These are phyloP conservation scores for Hemithea aestivaria DNA, from an alignment of 2,888 invertebrate genomes.

Conservation along the genomic window DNA sequence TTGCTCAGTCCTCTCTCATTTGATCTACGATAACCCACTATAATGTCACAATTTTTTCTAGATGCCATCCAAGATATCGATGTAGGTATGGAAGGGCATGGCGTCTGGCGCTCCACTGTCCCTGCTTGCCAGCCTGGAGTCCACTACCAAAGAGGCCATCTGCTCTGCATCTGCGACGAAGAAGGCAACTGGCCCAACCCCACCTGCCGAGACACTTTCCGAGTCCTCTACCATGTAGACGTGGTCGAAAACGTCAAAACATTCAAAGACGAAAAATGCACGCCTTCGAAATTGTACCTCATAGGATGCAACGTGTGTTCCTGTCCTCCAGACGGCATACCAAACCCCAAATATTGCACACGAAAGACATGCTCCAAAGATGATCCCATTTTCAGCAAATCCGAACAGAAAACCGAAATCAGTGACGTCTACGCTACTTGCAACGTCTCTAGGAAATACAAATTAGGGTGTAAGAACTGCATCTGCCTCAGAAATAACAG, in stretches of 20 bases:
- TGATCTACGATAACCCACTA: background rate
- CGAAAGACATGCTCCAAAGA: conserved; percentile 39
- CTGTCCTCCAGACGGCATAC: conserved; percentile 42
- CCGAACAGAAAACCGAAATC: conserved; percentile 15
- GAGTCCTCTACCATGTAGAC: conserved; percentile 50
- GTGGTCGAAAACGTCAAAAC: conserved; percentile 26
- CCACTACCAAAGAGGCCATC: conserved; percentile 41
- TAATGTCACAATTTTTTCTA: conserved; percentile 23
- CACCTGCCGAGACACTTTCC: conserved; percentile 56
- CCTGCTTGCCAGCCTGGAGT: conserved; percentile 51
- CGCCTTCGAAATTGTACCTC: conserved; percentile 47
- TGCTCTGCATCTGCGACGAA: conserved; percentile 56
- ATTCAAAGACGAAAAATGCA: conserved; percentile 36
- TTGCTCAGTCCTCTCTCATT: too few species aligned
- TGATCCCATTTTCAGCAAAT: conserved; percentile 30
- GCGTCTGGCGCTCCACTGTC: conserved; percentile 48
- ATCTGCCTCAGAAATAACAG: conserved; percentile 67
- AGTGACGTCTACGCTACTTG: conserved; percentile 60
- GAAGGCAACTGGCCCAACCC: conserved; percentile 66
- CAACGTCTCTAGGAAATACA: conserved; percentile 53
- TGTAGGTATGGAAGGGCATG: conserved; percentile 65
- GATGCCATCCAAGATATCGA: conserved; percentile 55
- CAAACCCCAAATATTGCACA: conserved; percentile 49
- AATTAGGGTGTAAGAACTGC: conserved; percentile 74
- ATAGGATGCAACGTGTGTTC: conserved; percentile 60